phyloP scores from a whole-genome alignment of 2,113 vertebrate genomes.

The Madoqua kirkii region DNA sequence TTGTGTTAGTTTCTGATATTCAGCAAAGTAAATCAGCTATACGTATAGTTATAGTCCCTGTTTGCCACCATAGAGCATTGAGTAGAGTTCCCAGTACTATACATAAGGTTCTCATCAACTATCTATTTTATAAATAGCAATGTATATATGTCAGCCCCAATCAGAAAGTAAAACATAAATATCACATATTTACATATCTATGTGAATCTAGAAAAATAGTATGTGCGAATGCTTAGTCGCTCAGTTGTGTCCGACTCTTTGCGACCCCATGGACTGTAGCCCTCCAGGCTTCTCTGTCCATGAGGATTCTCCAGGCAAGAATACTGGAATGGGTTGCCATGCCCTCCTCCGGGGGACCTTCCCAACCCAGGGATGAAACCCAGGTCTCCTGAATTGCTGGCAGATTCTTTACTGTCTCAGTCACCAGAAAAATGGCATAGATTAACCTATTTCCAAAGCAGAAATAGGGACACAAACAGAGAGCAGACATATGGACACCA shows the following conservation, averaged over 20 bases:
- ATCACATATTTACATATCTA: neutral
- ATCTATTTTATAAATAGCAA: neutral
- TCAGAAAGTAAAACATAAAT: neutral
- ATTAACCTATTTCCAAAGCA: neutral
- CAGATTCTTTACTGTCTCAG: neutral
- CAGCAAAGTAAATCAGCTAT: neutral
- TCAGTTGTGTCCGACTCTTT: neutral
- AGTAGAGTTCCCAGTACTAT: neutral
- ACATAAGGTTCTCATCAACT: neutral
- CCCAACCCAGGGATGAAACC: neutral
- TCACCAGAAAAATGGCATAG: neutral
- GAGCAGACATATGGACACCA: neutral
- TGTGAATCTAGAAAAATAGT: neutral
- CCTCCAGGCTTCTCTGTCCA: neutral
- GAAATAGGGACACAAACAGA: neutral
- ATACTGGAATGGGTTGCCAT: neutral
- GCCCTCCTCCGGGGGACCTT: neutral
- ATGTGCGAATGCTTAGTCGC: neutral
- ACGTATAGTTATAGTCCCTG: fast-evolving
- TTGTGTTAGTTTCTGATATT: neutral
- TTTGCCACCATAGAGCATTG: neutral
- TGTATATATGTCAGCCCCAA: neutral
- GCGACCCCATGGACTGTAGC: neutral
- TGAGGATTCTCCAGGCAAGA: neutral
- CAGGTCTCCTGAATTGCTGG: neutral